Evolutionary conservation across 2,888 invertebrate species (phyloP), one percentile per base, ranked within the genome.

Genomic region (Panzeria rudis): DNA sequence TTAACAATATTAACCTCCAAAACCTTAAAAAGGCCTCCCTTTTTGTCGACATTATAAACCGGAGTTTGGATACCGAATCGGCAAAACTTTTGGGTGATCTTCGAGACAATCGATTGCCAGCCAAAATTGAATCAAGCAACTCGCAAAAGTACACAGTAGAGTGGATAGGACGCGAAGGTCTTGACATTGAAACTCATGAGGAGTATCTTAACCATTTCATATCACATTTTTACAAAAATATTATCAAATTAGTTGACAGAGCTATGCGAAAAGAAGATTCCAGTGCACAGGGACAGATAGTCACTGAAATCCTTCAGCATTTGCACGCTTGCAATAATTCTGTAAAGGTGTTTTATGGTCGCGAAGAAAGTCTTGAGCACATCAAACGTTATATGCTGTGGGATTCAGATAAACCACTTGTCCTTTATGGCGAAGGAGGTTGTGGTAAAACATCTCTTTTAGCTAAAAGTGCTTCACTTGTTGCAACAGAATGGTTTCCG

Each of bases 371-470:
- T 88, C 93, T 99, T 84, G 94, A 95, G 87, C 95, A 94, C 86
- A 97, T 98, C 61, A 94, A 96, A 90, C 93, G 95, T 72, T 97
- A 98, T 92, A 97, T 98, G 95, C 94, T 95, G 88, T 97, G 96
- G 61, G 95, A 95, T 83, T 96, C 96, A 17, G 97, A 97, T 89
- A 97, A 97, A 90, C 98, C 98, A 1, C 93, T 98, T 82, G 97
- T 98, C 23, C 93, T 99, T 77, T 97, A 97, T 91, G 99, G 99
- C 44, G 98, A 98, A 94, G 95, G 98, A 90, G 99, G 99, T 54
- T 99, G 99, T 90, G 99, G 99, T 0, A 99, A 99, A 93, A 99
- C 99, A 0, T 99, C 99, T 20, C 93, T 99, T 0, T 93, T 99
- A 81, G 97, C 99, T 0, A 98, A 98, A 93, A 96, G 97, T 84